These are phyloP conservation scores for Poeciliopsis presidionis DNA, from an alignment of 2,797 vertebrate species.

Conservation along the genomic window DNA sequence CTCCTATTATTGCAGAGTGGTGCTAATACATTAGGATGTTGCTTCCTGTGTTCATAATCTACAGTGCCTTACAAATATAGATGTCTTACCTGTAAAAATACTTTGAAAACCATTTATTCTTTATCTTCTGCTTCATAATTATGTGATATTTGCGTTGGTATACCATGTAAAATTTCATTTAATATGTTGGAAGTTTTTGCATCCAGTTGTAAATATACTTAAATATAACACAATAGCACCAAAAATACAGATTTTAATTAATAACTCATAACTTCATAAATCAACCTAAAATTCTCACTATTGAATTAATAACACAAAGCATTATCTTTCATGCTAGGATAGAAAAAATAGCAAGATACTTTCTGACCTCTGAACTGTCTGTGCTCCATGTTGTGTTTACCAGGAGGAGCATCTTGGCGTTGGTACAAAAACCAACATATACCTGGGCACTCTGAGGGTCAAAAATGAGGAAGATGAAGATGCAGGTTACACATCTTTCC, in stretches of 20 bases:
- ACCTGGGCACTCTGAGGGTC: constrained; percentile 87
- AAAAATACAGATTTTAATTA: neutral
- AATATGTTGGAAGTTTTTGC: neutral
- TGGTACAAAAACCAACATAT: constrained; percentile 94
- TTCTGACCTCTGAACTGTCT: neutral
- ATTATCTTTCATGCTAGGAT: neutral
- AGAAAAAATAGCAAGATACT: neutral
- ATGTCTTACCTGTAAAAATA: neutral
- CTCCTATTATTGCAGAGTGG: neutral
- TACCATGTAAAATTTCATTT: neutral
- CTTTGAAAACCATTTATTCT: neutral
- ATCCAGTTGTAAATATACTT: neutral
- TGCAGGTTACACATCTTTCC: constrained; percentile 79
- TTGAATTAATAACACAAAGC: neutral
- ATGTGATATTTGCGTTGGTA: neutral
- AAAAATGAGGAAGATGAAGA: constrained; percentile 86
- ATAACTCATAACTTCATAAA: neutral
- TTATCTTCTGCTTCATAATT: neutral
- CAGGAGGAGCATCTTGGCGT: constrained; percentile 92
- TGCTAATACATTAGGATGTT: neutral
- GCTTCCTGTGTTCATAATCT: neutral
- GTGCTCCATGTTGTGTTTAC: constrained; percentile 14
- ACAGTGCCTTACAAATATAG: neutral
- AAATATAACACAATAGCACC: constrained; percentile 1
- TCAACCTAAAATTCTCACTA: neutral